A percentile compares a stretch with the other conserved stretches of the same genome.
Conservation (phyloP, 1,140 invertebrate species). For the Heliconius himera region DNA sequence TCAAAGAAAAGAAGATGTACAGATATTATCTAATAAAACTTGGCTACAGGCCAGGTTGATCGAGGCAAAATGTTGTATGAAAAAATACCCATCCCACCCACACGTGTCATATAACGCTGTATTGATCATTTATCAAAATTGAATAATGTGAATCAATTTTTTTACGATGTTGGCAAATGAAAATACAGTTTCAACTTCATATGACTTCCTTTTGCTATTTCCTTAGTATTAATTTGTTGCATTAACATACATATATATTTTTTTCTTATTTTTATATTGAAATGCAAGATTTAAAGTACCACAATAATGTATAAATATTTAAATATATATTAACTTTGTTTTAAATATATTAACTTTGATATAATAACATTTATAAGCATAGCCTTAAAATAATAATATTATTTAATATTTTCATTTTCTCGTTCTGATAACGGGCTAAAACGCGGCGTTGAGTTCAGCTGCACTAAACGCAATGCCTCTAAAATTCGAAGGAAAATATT, state of each 20-base stretch:
- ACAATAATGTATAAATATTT: neutral
- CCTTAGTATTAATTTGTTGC: neutral
- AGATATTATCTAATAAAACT: slow-evolving; percentile 36
- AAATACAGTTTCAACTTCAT: slow-evolving; percentile 19
- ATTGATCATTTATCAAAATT: slow-evolving; percentile 47
- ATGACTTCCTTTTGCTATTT: slow-evolving; percentile 28
- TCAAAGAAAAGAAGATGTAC: slow-evolving; percentile 32
- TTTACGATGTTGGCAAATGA: slow-evolving; percentile 30
- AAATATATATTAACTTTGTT: neutral
- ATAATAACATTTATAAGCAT: neutral
- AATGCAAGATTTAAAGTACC: neutral
- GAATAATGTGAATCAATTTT: slow-evolving; percentile 36
- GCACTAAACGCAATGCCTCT: too few relatives aligned
- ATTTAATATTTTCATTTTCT: too few relatives aligned
- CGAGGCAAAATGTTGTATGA: slow-evolving; percentile 45
- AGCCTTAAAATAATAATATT: too few relatives aligned
- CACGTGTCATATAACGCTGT: slow-evolving; percentile 43
- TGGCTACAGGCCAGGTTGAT: slow-evolving; percentile 41
- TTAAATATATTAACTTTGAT: neutral
- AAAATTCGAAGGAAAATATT: too few relatives aligned
- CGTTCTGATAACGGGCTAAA: too few relatives aligned
- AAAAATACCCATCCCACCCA: slow-evolving; percentile 43
- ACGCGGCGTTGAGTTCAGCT: too few relatives aligned
- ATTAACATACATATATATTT: too few relatives aligned
- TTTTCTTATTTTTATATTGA: neutral